Evolutionary conservation across 2,888 invertebrate genomes (phyloP), one percentile per base, ranked within the genome.

Genomic region (Archaeoteleia sp.): DNA sequence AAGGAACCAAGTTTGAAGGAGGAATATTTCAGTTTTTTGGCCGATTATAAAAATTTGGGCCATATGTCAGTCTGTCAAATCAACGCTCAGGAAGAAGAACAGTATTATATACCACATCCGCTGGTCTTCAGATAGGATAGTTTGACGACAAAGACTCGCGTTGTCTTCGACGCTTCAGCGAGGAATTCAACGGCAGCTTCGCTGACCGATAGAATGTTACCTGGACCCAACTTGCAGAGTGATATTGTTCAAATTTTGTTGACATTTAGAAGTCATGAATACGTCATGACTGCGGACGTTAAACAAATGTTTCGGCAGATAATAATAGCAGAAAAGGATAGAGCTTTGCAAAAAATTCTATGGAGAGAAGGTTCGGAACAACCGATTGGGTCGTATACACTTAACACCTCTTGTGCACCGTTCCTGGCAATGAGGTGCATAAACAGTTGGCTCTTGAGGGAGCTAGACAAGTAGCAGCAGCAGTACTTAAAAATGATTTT

Each of bases 401-500:
- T 63, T n/a, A 55, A 62, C 35, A 62, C 48, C 4, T 35, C 35
- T 13, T 42, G 25, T 7, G 48, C 48, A 3, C 54, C 42, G n/a
- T 55, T 46, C 15, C 17, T 37, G 14, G 45, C 61, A 1, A 61
- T 53, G 53, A 30, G 23, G 29, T 53, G 53, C 25, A 25, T 13
- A 34, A 13, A 51, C 9, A 37, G 23, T 27, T 30, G 12, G 45
- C 7, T 5, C 3, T 20, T 20, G 20, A 20, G 20, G 5, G 20
- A 20, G 20, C 5, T 20, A 5, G 5, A 5, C 3, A 20, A 4
- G 5, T 20, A 20, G 20, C 20, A 20, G 5, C 20, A 20, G 20
- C 20, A 7, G 48, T 53, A 4, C 20, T 75, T 1, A 12, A 25
- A 0, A 17, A 67, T 1, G 66, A 75, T 12, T 68, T 73, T 12